Base-by-base conservation (phyloP, 2,888 invertebrate genomes). In the Drosophila dives region DNA sequence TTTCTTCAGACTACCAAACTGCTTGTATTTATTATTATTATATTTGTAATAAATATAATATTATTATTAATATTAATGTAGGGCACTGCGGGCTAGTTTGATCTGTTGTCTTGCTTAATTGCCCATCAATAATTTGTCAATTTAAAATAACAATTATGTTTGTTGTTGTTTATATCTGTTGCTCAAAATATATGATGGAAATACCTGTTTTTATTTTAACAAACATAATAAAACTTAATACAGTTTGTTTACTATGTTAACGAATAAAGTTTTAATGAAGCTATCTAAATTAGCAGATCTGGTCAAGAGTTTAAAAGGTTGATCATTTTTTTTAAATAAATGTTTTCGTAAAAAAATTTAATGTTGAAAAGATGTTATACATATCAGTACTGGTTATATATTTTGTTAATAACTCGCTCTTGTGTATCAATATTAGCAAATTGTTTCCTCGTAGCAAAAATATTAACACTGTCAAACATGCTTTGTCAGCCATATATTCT, bases 401-500 rank as follows among this genome's bases (percentile, higher is more conserved):
- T 17, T 33, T n/a, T 26, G 38, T 3, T 48, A 40, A 67, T 55
- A 23, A 32, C 17, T 17, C 10, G 20, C 15, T 11, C 23, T n/a
- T 29, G 20, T 36, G 11, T 32, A 50, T 38, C 5, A 32, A 42
- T 23, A 23, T 26, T 26, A 11, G 12, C 59, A 48, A 61, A 59
- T 59, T 51, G 51, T 59, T 74, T 74, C 63, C 70, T 56, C 33
- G 34, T n/a, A n/a, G 42, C 38, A 10, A 32, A 40, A 2, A 26
- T n/a, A 55, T 62, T 64, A 58, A 45, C 56, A 55, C 51, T 42
- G 20, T 11, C n/a, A 61, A 71, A 48, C 50, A 49, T 34, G 29
- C 45, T 60, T 56, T 36, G 23, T 6, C 34, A 29, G 26, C 11
- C 36, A 38, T 20, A 45, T 50, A 45, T 50, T 50, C 23, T 23